These are phyloP conservation scores for Phyllotis vaccarum DNA, from an alignment of 2,797 vertebrate species.

Conservation along the genomic window DNA sequence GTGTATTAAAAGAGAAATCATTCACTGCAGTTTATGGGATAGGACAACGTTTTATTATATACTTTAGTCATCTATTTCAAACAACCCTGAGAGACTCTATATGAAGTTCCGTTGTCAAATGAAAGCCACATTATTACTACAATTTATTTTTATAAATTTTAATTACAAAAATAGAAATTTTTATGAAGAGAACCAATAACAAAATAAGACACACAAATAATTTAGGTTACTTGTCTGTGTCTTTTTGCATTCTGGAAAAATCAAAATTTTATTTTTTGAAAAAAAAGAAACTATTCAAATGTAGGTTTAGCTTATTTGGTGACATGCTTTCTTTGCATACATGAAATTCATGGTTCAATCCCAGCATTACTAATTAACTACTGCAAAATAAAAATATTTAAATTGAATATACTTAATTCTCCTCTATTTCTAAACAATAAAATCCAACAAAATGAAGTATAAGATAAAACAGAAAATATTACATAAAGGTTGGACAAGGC, in stretches of 20 bases:
- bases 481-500: too few relatives aligned
- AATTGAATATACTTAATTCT: too few relatives aligned
- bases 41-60: background rate
- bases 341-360: too few relatives aligned
- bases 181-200: background rate
- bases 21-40: background rate
- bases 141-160: constrained; percentile 48
- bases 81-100: background rate
- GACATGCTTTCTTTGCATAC: too few relatives aligned
- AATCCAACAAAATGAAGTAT: too few relatives aligned
- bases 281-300: too few relatives aligned
- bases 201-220: constrained; percentile 42
- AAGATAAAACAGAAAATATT: too few relatives aligned
- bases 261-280: background rate
- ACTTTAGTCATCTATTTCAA: constrained; percentile 16
- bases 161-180: constrained; percentile 24
- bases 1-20: constrained; percentile 5
- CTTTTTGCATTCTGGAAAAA: background rate
- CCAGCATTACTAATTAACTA: too few relatives aligned
- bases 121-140: constrained; percentile 32
- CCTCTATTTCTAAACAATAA: too few relatives aligned
- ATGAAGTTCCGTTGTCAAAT: background rate
- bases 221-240: too few relatives aligned
- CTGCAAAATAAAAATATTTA: too few relatives aligned
- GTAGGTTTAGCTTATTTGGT: too few relatives aligned